Percentiles rank a stretch among this genome's conserved stretches.
phyloP scores from a whole-genome alignment of 1,140 invertebrate genomes.

The Orussus abietinus region DNA sequence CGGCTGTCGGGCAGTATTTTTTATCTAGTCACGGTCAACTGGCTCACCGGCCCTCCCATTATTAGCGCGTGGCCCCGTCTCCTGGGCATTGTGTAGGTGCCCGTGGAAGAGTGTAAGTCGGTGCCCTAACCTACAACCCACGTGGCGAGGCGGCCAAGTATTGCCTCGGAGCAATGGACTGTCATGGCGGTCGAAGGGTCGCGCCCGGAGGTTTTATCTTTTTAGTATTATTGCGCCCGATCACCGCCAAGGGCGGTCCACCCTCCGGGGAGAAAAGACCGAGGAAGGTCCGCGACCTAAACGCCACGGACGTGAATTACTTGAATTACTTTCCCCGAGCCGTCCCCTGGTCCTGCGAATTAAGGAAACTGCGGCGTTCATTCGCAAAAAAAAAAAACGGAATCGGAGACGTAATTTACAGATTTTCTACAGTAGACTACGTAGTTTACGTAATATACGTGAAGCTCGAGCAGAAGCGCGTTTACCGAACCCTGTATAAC shows the following conservation, averaged over 20 bases:
- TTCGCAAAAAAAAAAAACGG: neutral
- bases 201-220: constrained; percentile 48
- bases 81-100: constrained; percentile 5
- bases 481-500: no score
- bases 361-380: constrained; percentile 2
- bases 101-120: constrained; percentile 1
- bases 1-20: constrained; percentile 50
- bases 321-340: no score
- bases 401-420: neutral
- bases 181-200: constrained; percentile 37
- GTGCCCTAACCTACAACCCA: neutral
- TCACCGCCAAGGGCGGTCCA: constrained; percentile 25
- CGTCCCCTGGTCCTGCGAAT: constrained; percentile 11
- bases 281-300: no score
- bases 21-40: constrained; percentile 58
- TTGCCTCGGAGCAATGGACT: constrained; percentile 32
- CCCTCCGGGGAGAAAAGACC: constrained; percentile 4
- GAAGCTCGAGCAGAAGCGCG: no score
- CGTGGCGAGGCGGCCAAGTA: constrained; percentile 1
- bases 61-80: constrained; percentile 43
- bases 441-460: no score
- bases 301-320: no score
- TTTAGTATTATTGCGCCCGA: constrained; percentile 53
- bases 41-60: constrained; percentile 49
- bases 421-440: no score